A percentile compares a stretch with the other conserved stretches of the same genome.
These are phyloP conservation scores for Holotrichia oblita DNA, from an alignment of 1,140 invertebrate genomes.

Conservation along the genomic window DNA sequence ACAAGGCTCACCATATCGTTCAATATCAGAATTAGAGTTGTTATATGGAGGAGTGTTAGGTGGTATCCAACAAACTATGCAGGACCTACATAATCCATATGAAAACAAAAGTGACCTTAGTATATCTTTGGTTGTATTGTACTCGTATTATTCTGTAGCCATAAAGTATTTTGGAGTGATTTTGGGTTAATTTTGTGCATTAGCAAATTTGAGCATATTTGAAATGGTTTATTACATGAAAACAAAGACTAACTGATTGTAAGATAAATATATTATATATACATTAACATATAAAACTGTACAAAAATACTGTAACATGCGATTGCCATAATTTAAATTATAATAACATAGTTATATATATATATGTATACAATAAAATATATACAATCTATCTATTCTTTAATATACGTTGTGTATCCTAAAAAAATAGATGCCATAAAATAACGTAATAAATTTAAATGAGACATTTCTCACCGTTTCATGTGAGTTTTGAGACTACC, in stretches of 20 bases:
- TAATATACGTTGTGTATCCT: conserved; percentile 24
- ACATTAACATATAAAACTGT: conserved; percentile 27
- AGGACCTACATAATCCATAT: too few relatives aligned
- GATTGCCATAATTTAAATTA: conserved; percentile 13
- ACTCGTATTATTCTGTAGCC: too few relatives aligned
- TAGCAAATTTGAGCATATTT: too few relatives aligned
- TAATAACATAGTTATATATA: background rate
- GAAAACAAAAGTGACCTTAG: too few relatives aligned
- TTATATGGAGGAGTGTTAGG: too few relatives aligned
- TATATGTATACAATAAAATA: background rate
- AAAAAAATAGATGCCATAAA: background rate
- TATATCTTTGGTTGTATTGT: too few relatives aligned
- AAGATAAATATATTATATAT: conserved; percentile 24
- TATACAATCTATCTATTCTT: background rate
- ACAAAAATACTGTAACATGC: conserved; percentile 23
- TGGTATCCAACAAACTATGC: too few relatives aligned
- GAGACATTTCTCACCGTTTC: conserved; percentile 51
- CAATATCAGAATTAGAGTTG: too few relatives aligned
- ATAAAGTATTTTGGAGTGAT: too few relatives aligned
- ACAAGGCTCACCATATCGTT: too few relatives aligned
- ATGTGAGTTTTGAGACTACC: conserved; percentile 55
- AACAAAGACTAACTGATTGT: background rate
- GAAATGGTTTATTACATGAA: background rate
- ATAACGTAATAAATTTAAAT: background rate
- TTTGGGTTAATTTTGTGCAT: too few relatives aligned